phyloP scores from a whole-genome alignment of 2,797 vertebrate genomes.

The Zonotrichia albicollis region DNA sequence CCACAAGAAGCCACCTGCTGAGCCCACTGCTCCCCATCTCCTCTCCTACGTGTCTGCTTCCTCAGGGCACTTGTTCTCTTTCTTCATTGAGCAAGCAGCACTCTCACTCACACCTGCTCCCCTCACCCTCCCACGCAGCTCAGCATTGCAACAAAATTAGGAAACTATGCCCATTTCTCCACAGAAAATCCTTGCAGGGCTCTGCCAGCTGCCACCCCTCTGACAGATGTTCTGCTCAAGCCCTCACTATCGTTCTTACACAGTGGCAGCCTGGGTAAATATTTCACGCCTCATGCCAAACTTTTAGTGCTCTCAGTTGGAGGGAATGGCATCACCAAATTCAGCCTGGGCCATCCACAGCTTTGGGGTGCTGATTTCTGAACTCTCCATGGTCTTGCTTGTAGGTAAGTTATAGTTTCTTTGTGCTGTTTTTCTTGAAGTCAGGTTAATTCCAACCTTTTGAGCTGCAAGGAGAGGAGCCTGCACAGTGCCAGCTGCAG shows the following conservation, averaged over 20 bases:
- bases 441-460: neutral
- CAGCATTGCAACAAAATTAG: neutral
- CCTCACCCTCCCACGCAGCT: neutral
- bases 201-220: constrained; percentile 40
- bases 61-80: neutral
- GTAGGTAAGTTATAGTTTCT: neutral
- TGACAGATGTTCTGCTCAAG: constrained; percentile 61
- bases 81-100: fast-evolving
- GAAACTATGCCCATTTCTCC: constrained; percentile 18
- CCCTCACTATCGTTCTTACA: neutral
- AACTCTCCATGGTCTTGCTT: neutral
- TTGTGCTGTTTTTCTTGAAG: neutral
- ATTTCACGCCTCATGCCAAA: neutral
- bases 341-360: neutral
- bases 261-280: neutral
- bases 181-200: neutral
- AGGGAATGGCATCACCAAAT: neutral
- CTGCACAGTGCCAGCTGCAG: neutral
- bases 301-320: neutral
- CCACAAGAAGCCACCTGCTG: neutral
- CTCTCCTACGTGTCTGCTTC: neutral
- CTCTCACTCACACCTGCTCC: neutral
- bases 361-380: fast-evolving
- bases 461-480: neutral
- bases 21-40: neutral